Evolutionary conservation across 2,888 invertebrate species (phyloP).

Genomic region (Ischnura elegans): DNA sequence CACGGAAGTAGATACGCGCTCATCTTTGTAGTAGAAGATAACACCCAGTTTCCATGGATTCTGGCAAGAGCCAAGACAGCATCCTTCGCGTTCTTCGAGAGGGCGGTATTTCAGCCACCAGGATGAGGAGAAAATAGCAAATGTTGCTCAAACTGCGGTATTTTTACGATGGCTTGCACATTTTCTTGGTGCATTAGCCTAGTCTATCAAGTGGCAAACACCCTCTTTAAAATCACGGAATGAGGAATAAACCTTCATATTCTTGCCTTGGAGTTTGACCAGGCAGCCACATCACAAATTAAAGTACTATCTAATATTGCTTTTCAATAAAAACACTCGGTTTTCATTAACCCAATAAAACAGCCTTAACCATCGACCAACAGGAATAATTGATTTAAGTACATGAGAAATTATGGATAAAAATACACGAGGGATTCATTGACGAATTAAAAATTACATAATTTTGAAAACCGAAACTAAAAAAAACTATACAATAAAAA

Average conservation of each 20-base stretch:
- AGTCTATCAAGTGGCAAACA: neutral
- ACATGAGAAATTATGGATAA: no score
- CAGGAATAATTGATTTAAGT: no score
- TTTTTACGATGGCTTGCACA: constrained; percentile 2
- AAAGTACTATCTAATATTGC: no score
- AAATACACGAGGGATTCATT: no score
- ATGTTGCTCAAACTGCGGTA: neutral
- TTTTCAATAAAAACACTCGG: no score
- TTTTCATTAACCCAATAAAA: no score
- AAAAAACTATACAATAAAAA: no score
- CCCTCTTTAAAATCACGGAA: neutral
- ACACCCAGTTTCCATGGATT: neutral
- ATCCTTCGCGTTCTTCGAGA: neutral
- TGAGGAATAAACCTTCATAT: neutral
- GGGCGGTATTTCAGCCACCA: neutral
- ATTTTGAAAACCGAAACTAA: no score
- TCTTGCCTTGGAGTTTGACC: neutral
- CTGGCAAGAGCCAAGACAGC: neutral
- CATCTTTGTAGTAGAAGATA: neutral
- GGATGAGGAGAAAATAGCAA: neutral
- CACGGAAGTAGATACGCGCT: no score
- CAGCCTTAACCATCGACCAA: no score
- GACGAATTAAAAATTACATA: no score
- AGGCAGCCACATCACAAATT: no score
- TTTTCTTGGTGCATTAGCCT: neutral